Percentiles rank a stretch among this genome's conserved stretches.
phyloP scores from a whole-genome alignment of 2,113 vertebrate species.

The Cettia cetti region DNA sequence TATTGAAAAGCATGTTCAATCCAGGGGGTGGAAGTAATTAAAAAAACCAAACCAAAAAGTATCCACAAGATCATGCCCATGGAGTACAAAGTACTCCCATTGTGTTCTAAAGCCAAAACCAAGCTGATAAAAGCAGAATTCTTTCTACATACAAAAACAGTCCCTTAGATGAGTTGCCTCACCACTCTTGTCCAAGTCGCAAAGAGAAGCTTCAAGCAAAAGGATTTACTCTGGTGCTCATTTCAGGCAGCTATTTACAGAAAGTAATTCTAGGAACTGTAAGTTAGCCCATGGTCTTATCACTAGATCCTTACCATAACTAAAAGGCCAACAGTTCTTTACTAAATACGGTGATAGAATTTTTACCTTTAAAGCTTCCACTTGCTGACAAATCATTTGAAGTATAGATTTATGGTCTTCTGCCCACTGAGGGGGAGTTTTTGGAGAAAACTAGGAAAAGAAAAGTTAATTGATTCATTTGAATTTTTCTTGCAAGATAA shows the following conservation, averaged over 20 bases:
- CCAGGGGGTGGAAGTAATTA: accelerated
- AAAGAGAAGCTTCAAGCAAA: not conserved
- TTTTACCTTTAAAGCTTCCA: slow-evolving; percentile 93
- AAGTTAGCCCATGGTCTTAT: not conserved
- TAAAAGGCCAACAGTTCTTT: not conserved
- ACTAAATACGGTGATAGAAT: not conserved
- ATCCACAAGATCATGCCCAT: not conserved
- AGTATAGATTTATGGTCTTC: slow-evolving; percentile 93
- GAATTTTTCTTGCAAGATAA: not conserved
- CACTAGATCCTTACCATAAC: not conserved
- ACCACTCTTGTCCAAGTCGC: not conserved
- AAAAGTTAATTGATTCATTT: not conserved
- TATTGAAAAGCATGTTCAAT: not conserved
- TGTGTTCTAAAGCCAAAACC: not conserved
- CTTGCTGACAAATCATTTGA: slow-evolving; percentile 92
- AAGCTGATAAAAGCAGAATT: not conserved
- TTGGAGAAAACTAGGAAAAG: slow-evolving; percentile 84
- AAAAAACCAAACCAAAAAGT: not conserved
- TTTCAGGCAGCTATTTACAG: not conserved
- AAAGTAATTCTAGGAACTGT: not conserved
- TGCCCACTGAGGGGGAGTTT: slow-evolving; percentile 91
- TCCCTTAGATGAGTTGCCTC: not conserved
- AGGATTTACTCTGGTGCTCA: not conserved
- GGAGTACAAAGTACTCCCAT: not conserved
- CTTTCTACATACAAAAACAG: not conserved